phyloP scores from a whole-genome alignment of 2,113 vertebrate genomes.

The Saccopteryx bilineata region DNA sequence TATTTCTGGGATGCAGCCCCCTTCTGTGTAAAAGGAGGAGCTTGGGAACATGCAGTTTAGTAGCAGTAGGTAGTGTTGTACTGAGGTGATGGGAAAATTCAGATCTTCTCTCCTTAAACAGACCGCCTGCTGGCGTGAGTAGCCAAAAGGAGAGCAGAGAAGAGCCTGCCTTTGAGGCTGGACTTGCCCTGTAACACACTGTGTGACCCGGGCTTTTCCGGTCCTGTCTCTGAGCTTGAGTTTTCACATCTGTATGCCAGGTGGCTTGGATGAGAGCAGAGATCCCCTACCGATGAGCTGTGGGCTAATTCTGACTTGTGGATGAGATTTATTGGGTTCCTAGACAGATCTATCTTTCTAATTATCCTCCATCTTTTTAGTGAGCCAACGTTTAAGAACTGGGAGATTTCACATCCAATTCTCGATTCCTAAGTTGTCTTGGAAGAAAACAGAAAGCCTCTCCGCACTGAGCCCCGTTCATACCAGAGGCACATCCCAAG shows the following conservation, averaged over 20 bases:
- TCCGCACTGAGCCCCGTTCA: rapidly evolving
- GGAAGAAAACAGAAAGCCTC: neutral
- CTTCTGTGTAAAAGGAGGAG: neutral
- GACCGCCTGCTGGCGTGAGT: neutral
- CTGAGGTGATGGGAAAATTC: neutral
- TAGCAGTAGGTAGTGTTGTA: neutral
- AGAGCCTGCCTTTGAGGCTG: neutral
- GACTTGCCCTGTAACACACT: rapidly evolving
- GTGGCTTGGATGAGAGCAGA: neutral
- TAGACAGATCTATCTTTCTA: neutral
- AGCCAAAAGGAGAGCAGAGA: neutral
- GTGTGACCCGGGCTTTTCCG: neutral
- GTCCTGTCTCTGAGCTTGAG: neutral
- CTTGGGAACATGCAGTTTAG: neutral
- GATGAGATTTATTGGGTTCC: neutral
- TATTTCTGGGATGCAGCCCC: conserved; percentile 34
- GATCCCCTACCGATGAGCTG: neutral
- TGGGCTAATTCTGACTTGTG: neutral
- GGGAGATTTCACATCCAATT: neutral
- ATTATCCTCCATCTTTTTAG: neutral
- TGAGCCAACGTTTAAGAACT: neutral
- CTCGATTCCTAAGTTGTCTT: neutral
- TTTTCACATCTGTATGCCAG: neutral
- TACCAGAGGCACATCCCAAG: neutral
- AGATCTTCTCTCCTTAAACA: neutral